phyloP scores from a whole-genome alignment of 1,140 invertebrate species.

The Nephila pilipes region DNA sequence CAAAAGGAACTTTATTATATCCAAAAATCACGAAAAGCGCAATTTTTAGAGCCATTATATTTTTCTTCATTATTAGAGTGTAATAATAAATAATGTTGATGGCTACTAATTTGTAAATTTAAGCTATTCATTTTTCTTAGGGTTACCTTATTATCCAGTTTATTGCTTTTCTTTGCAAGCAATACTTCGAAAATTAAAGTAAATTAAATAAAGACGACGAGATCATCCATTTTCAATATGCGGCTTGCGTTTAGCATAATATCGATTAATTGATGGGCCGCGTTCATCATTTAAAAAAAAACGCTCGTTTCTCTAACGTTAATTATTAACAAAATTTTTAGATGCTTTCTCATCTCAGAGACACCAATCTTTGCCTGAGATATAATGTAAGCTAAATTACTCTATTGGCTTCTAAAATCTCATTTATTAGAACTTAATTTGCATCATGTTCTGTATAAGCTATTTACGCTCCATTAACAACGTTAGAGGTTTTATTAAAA shows the following conservation, averaged over 20 bases:
- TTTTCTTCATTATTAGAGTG: no score
- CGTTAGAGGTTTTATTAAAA: constrained; percentile 41
- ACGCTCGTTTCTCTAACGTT: neutral
- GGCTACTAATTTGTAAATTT: neutral
- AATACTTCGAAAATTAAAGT: neutral
- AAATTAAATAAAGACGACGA: neutral
- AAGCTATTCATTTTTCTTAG: neutral
- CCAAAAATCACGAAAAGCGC: no score
- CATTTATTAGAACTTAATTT: constrained; percentile 40
- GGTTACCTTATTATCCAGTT: neutral
- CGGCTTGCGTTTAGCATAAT: neutral
- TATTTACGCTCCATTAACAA: neutral
- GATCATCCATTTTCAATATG: constrained; percentile 6
- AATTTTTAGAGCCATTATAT: no score
- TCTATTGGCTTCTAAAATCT: neutral
- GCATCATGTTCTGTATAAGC: neutral
- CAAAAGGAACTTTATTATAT: no score
- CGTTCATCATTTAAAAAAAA: neutral
- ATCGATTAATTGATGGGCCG: neutral
- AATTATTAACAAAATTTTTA: constrained; percentile 13
- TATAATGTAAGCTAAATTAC: neutral
- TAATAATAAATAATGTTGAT: no score
- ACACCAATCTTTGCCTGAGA: neutral
- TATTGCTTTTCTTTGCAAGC: neutral
- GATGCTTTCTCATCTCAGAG: neutral